A percentile compares a stretch with the other conserved stretches of the same genome.
Evolutionary conservation across 2,113 vertebrate genomes (phyloP).

Genomic region (Chitala chitala): DNA sequence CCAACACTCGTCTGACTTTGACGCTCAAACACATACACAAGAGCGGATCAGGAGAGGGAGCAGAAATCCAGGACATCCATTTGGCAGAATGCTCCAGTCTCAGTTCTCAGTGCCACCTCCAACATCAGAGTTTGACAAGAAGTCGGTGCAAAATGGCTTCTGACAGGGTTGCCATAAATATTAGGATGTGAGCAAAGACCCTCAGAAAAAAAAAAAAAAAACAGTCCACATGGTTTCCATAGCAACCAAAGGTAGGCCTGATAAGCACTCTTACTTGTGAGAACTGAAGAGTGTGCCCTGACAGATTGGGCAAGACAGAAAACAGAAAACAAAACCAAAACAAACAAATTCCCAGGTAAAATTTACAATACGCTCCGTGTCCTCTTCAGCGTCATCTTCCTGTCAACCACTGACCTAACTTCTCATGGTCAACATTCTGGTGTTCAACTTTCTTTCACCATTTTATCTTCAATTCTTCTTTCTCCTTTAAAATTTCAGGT

Average conservation of each 20-base stretch:
- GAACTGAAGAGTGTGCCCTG: constrained; percentile 30
- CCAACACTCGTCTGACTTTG: constrained; percentile 6
- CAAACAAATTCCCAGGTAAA: background rate
- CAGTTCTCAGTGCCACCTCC: constrained; percentile 20
- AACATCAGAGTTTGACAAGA: constrained; percentile 10
- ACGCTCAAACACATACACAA: background rate
- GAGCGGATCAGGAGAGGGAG: background rate
- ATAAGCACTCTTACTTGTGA: constrained; percentile 53
- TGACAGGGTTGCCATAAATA: constrained; percentile 50
- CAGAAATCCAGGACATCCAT: constrained; percentile 31
- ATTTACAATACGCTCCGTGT: too few relatives aligned
- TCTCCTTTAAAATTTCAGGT: too few relatives aligned
- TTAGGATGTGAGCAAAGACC: constrained; percentile 41
- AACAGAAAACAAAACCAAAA: constrained; percentile 17
- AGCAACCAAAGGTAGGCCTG: constrained; percentile 57
- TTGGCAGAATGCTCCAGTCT: constrained; percentile 23
- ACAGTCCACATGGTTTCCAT: constrained; percentile 54
- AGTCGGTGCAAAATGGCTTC: constrained; percentile 36
- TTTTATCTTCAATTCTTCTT: too few relatives aligned
- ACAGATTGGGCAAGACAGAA: constrained; percentile 27
- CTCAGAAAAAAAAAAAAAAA: constrained; percentile 27
- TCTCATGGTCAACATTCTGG: too few relatives aligned
- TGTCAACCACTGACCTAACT: background rate
- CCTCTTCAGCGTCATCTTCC: background rate
- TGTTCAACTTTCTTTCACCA: too few relatives aligned